These are phyloP conservation scores for Falco punctatus DNA, from an alignment of 2,113 vertebrate species.

Conservation along the genomic window DNA sequence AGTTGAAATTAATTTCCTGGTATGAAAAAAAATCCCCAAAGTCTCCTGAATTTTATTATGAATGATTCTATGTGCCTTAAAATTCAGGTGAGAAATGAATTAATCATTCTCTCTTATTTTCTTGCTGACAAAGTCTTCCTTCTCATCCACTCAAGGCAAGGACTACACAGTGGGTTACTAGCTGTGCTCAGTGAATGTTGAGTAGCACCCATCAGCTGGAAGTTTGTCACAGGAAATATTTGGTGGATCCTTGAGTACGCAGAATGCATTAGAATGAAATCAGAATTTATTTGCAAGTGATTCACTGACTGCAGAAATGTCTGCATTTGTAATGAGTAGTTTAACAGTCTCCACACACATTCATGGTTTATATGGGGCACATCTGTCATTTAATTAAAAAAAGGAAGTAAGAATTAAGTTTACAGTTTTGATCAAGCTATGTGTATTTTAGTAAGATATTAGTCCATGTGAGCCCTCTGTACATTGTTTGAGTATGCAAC, in stretches of 20 bases:
- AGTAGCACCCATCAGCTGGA: constrained; percentile 27
- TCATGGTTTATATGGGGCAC: background rate
- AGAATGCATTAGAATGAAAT: constrained; percentile 56
- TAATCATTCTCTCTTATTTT: constrained; percentile 40
- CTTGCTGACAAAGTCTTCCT: constrained; percentile 30
- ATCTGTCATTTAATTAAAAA: constrained; percentile 16
- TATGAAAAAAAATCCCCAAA: constrained; percentile 19
- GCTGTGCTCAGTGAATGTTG: background rate
- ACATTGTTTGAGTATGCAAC: background rate
- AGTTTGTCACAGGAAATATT: constrained; percentile 36
- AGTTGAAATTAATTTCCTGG: background rate
- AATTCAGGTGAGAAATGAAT: constrained; percentile 19
- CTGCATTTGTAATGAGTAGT: constrained; percentile 10
- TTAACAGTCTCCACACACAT: constrained; percentile 2
- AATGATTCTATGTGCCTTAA: background rate
- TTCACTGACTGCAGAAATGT: constrained; percentile 1
- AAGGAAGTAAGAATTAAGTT: background rate
- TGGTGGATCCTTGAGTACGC: background rate
- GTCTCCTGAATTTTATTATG: constrained; percentile 22
- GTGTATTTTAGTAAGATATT: background rate
- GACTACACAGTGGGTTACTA: background rate
- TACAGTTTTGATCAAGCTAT: background rate
- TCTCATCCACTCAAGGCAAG: background rate
- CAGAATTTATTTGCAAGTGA: constrained; percentile 57
- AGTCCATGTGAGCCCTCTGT: background rate